These are phyloP conservation scores for Carollia perspicillata DNA, from an alignment of 2,113 vertebrate species.

Conservation along the genomic window DNA sequence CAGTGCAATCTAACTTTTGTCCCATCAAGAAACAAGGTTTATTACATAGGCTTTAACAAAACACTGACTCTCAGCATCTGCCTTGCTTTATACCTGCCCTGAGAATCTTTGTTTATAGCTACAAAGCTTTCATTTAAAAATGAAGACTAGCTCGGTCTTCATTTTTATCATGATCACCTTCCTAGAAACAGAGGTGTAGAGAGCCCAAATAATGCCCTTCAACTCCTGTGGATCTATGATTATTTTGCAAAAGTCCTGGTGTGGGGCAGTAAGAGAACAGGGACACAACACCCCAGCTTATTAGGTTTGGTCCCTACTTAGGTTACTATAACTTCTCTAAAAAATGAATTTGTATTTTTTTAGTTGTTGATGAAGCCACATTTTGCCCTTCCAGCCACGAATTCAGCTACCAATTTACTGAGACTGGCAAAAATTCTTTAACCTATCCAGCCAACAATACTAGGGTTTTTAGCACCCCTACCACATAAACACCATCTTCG, in stretches of 20 bases:
- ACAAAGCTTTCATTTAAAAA: too few relatives aligned
- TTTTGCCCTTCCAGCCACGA: constrained; percentile 41
- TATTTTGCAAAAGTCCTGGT: constrained; percentile 3
- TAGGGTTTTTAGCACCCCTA: constrained; percentile 15
- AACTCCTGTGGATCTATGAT: background rate
- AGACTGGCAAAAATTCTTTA: constrained; percentile 40
- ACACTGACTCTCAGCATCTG: background rate
- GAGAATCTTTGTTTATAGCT: constrained; percentile 11
- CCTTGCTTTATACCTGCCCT: background rate
- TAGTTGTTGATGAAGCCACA: constrained; percentile 47
- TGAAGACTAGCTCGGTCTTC: constrained; percentile 26
- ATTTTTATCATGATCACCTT: background rate
- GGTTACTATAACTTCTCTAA: constrained; percentile 35
- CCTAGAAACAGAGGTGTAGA: background rate
- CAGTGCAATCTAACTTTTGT: background rate
- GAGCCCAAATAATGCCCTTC: background rate
- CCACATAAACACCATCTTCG: background rate
- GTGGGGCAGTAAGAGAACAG: background rate
- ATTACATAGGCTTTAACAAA: constrained; percentile 15
- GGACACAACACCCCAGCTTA: background rate
- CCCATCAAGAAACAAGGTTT: background rate
- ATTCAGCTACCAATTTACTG: constrained; percentile 36
- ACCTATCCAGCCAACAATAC: constrained; percentile 1
- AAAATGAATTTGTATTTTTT: constrained; percentile 10
- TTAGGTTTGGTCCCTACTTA: background rate